phyloP scores from a whole-genome alignment of 1,140 invertebrate species.

The Neotoxoptera formosana region DNA sequence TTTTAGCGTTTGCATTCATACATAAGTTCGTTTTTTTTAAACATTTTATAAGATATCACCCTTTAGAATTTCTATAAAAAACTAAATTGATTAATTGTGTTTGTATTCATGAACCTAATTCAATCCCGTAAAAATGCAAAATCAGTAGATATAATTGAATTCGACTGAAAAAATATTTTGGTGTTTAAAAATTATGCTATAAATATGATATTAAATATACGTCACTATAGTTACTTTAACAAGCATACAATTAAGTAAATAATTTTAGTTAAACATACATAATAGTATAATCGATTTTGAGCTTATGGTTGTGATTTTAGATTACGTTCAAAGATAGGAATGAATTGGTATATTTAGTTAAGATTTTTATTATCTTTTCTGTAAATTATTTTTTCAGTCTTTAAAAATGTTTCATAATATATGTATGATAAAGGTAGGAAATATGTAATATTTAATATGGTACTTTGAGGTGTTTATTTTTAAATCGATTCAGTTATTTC shows the following conservation, averaged over 20 bases:
- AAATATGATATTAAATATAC: neutral
- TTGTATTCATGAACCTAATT: neutral
- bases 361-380: neutral
- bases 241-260: no score
- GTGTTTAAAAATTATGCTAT: neutral
- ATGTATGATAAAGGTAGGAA: neutral
- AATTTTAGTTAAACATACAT: no score
- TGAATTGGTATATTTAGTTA: neutral
- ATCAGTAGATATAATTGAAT: neutral
- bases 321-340: neutral
- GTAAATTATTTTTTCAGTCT: neutral
- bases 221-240: no score
- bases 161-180: neutral
- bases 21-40: constrained; percentile 10
- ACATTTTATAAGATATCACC: neutral
- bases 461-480: neutral
- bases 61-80: constrained; percentile 13
- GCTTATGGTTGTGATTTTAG: neutral
- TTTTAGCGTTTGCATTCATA: neutral
- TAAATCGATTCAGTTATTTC: no score
- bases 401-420: neutral
- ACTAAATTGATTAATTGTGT: neutral
- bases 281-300: neutral
- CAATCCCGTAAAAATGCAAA: neutral
- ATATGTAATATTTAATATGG: neutral